phyloP scores from a whole-genome alignment of 2,888 invertebrate species.

The Chloromyia formosa region DNA sequence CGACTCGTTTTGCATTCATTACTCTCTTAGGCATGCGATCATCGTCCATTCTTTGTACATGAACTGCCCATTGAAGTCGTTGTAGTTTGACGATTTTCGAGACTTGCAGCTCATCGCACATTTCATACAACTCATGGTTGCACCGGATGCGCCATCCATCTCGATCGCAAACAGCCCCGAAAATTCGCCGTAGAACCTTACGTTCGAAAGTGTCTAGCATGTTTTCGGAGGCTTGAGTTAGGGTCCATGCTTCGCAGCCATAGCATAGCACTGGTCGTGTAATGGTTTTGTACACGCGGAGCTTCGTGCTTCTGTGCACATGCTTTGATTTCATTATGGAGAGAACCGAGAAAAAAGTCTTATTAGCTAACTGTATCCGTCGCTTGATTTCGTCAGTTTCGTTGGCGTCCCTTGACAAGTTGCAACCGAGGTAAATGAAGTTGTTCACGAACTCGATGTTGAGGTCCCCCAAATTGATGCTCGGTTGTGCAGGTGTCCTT shows the following conservation, averaged over 20 bases:
- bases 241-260: not conserved
- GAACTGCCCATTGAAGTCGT: not conserved
- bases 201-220: not conserved
- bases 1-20: not conserved
- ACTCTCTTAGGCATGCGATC: not conserved
- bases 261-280: not conserved
- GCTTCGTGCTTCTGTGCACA: not conserved
- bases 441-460: not conserved
- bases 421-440: not conserved
- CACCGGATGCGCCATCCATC: not conserved
- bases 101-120: not conserved
- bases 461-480: not conserved
- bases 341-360: not conserved
- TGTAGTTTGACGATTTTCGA: not conserved
- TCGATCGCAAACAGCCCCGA: not conserved
- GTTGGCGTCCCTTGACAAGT: not conserved
- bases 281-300: not conserved
- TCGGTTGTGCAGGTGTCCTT: not conserved
- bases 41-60: not conserved
- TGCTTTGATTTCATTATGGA: not conserved
- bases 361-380: not conserved
- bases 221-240: not conserved
- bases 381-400: conserved; percentile 1
- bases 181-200: not conserved
- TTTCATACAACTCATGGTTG: not conserved